phyloP scores from a whole-genome alignment of 2,113 vertebrate species.

The Bothrops jararaca region DNA sequence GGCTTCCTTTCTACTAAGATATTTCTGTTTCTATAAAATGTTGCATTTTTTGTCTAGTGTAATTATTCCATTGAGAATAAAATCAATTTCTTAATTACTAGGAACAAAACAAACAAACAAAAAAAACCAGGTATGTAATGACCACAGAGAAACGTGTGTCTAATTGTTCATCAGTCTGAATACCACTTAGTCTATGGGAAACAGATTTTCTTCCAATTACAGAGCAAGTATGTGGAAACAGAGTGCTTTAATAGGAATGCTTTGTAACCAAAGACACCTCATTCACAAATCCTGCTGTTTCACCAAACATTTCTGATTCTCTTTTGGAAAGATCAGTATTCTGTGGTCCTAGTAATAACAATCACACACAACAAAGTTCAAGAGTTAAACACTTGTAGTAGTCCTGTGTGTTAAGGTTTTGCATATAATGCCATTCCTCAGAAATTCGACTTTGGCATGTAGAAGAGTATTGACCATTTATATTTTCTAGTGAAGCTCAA shows the following conservation, averaged over 20 bases:
- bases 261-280: conserved; percentile 73
- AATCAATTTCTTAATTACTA: conserved; percentile 47
- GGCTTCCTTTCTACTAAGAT: conserved; percentile 43
- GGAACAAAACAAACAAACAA: conserved; percentile 36
- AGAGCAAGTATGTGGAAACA: conserved; percentile 78
- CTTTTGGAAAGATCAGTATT: conserved; percentile 71
- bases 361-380: conserved; percentile 70
- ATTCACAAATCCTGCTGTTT: conserved; percentile 77
- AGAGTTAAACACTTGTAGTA: conserved; percentile 69
- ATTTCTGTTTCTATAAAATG: accelerated
- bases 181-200: conserved; percentile 71
- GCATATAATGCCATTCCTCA: conserved; percentile 53
- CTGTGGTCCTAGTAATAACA: conserved; percentile 71
- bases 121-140: conserved; percentile 55
- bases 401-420: conserved; percentile 54
- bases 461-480: conserved; percentile 54
- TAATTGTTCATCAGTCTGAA: conserved; percentile 59
- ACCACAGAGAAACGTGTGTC: conserved; percentile 49
- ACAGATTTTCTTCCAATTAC: conserved; percentile 74
- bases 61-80: conserved; percentile 31
- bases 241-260: conserved; percentile 74
- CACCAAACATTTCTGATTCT: conserved; percentile 72
- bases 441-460: conserved; percentile 52
- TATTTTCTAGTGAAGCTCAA: conserved; percentile 50
- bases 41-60: conserved; percentile 39